Evolutionary conservation across 1,140 invertebrate species (phyloP).

Genomic region (Thaumetopoea pityocampa): DNA sequence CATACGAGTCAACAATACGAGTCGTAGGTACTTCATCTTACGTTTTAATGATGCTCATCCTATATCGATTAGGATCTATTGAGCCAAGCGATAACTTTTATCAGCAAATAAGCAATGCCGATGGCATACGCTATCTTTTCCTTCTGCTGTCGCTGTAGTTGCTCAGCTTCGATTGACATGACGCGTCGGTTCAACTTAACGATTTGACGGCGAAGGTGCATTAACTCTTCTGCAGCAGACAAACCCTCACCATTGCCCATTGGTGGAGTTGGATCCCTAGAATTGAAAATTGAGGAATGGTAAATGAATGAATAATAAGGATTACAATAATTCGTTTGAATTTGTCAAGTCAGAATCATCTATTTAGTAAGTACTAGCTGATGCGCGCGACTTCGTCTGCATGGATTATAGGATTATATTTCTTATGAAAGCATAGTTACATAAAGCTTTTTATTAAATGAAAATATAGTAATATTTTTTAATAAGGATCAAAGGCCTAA

Average conservation of each 20-base stretch:
- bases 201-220: slow-evolving; percentile 88
- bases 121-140: slow-evolving; percentile 89
- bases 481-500: too few species aligned
- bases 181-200: slow-evolving; percentile 90
- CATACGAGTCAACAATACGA: slow-evolving; percentile 51
- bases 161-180: slow-evolving; percentile 89
- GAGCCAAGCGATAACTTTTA: slow-evolving; percentile 91
- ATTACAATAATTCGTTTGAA: too few species aligned
- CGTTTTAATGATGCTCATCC: slow-evolving; percentile 29
- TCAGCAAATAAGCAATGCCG: slow-evolving; percentile 88
- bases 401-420: too few species aligned
- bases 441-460: too few species aligned
- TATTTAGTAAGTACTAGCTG: too few species aligned
- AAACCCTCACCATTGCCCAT: slow-evolving; percentile 80
- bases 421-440: too few species aligned
- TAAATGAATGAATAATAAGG: too few species aligned
- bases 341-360: too few species aligned
- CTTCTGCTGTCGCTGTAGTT: slow-evolving; percentile 85
- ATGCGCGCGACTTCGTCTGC: too few species aligned
- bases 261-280: slow-evolving; percentile 81
- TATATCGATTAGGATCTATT: slow-evolving; percentile 78
- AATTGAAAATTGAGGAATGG: slow-evolving; percentile 50
- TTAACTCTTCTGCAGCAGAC: slow-evolving; percentile 85
- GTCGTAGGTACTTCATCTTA: slow-evolving; percentile 56
- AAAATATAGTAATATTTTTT: too few species aligned